phyloP scores from a whole-genome alignment of 2,797 vertebrate species.

The Eleutherodactylus coqui region DNA sequence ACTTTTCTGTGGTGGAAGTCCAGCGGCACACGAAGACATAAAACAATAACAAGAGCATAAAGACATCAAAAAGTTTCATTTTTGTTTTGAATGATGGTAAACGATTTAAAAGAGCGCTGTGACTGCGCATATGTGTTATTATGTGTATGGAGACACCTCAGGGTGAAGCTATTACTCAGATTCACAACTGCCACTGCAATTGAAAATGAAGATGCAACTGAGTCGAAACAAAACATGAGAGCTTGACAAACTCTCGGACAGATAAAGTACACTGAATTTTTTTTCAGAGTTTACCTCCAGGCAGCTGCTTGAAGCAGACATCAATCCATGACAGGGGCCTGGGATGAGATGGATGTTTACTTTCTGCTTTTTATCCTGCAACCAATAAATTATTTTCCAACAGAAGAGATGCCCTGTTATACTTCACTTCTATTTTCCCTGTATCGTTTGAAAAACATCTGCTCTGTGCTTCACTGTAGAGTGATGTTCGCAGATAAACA shows the following conservation, averaged over 20 bases:
- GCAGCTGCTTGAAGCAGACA: constrained; percentile 68
- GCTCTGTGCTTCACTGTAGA: constrained; percentile 69
- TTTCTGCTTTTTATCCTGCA: constrained; percentile 72
- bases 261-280: constrained; percentile 77
- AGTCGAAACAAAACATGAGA: constrained; percentile 61
- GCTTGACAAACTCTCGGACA: constrained; percentile 72
- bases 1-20: constrained; percentile 63
- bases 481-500: constrained; percentile 64
- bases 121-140: background rate
- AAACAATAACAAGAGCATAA: constrained; percentile 45
- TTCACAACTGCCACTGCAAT: constrained; percentile 76
- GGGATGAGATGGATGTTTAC: constrained; percentile 72
- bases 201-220: constrained; percentile 74
- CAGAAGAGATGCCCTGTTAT: constrained; percentile 69
- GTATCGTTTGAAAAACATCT: constrained; percentile 72
- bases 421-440: constrained; percentile 76
- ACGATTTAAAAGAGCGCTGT: background rate
- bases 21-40: background rate
- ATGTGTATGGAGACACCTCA: constrained; percentile 70
- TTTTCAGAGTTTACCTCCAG: constrained; percentile 72
- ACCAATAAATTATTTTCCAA: constrained; percentile 76
- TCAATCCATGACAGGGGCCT: constrained; percentile 74
- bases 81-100: background rate
- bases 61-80: constrained; percentile 5
- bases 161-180: constrained; percentile 78